phyloP scores from a whole-genome alignment of 2,113 vertebrate species.

The Marmota flaviventris region DNA sequence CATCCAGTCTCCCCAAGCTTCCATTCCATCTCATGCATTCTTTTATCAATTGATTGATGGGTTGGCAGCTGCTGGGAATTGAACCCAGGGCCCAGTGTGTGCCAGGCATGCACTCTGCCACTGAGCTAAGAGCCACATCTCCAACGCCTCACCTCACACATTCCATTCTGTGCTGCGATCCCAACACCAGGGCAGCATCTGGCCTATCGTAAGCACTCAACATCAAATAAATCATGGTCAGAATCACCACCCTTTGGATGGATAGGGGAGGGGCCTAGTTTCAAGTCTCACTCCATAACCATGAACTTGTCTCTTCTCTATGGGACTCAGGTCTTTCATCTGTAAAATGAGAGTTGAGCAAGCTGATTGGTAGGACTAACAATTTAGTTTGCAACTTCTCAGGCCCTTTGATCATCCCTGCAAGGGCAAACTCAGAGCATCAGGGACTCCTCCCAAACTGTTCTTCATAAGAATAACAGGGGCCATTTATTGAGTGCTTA shows the following conservation, averaged over 20 bases:
- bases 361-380: neutral
- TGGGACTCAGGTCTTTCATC: neutral
- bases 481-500: too few species aligned
- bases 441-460: neutral
- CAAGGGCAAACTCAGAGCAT: neutral
- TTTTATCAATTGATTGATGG: too few species aligned
- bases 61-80: too few species aligned
- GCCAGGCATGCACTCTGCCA: too few species aligned
- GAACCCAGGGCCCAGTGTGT: too few species aligned
- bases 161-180: neutral
- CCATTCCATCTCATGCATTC: neutral
- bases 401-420: neutral
- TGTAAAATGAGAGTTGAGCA: neutral
- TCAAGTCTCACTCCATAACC: neutral
- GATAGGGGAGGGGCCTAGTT: neutral
- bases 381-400: neutral
- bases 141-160: neutral
- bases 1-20: neutral
- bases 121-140: too few species aligned
- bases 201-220: neutral
- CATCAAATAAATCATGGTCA: neutral
- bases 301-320: conserved; percentile 8
- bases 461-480: neutral
- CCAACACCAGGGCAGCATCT: neutral
- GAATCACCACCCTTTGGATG: neutral